Evolutionary conservation across 2,888 invertebrate genomes (phyloP), one percentile per base, ranked within the genome.

Genomic region (Kryphioiulus occultus): DNA sequence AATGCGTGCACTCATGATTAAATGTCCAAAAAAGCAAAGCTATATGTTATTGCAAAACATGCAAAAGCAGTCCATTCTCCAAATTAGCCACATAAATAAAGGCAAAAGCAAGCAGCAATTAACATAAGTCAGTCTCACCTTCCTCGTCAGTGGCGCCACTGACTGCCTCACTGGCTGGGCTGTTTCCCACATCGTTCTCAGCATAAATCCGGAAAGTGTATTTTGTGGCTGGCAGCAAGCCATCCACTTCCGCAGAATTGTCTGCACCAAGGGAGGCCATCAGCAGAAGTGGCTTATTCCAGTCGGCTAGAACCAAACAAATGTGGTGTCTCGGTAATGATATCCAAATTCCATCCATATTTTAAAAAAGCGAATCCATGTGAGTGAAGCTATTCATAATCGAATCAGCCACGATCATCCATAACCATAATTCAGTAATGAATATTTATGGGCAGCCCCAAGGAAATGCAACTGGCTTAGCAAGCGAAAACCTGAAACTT

Each of bases 91-190:
- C 22, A 68, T 68, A 53, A n/a, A 53, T 53, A 68, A 68, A 68
- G 26, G 22, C 10, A 19, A 78, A 78, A 15, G 78, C 15, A 78
- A 78, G 78, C 30, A 12, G 12, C 26, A 15, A 78, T 78, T 22
- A 68, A 68, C 59, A 68, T 68, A 22, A 22, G 0, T 22, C 59
- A 30, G 95, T 95, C 89, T 91, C 92, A 93, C 94, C 94, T 94
- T 98, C 98, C 93, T 99, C 98, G 59, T 98, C 97, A 35, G 99
- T 99, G 89, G 97, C 98, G 89, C 98, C 98, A 3, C 96, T 96
- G 1, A 98, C 97, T 0, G 96, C 96, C 91, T 98, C 97, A 0
- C 98, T 98, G 1, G 97, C 96, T 90, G 96, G 96, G 47, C 98
- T 98, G 19, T 95, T 94, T 87, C 98, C 98, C 89, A 98, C 95